Evolutionary conservation across 2,797 vertebrate species (phyloP), one percentile per base, ranked within the genome.

Genomic region (Caiman crocodilus): DNA sequence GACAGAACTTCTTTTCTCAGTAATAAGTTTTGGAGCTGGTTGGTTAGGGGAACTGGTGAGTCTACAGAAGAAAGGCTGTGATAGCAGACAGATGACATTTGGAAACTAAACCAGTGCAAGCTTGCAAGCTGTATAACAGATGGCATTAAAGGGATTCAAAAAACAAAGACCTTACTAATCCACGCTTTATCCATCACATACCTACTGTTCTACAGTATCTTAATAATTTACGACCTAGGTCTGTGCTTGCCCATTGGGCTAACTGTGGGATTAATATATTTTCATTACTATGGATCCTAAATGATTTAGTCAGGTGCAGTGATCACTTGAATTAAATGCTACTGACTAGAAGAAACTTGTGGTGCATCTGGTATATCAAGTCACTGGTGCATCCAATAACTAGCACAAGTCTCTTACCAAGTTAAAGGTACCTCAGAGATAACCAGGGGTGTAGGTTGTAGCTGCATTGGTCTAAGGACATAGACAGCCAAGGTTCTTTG

Each of bases 251-350:
- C 3, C 9, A 6, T 13, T 57, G 55, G 14, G n/a, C 21, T 16
- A 25, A 17, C 21, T 23, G 23, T 14, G 79, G 6, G 12, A 50
- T 61, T 25, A 28, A 21, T 30, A 4, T 73, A 75, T 25, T 55
- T 35, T 0, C 64, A 11, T 14, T 9, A 7, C 15, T 74, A 7
- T 28, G 5, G 21, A 14, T 3, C 61, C 23, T 7, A 12, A 50
- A 2, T 3, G 26, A 30, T 60, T 23, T 26, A 4, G 14, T 6
- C 4, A 3, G 0, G 5, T 2, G 58, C 1, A 11, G 42, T 50
- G 60, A 3, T 1, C 14, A 1, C 42, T 1, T 59, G 3, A 7
- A 30, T 3, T 50, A 28, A 71, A 14, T 0, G 76, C 79, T 2
- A 3, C 65, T 1, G 35, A 60, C 69, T 30, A 26, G 35, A 65